Base-by-base conservation (phyloP, 2,888 invertebrate genomes). In the Lycaena phlaeas region DNA sequence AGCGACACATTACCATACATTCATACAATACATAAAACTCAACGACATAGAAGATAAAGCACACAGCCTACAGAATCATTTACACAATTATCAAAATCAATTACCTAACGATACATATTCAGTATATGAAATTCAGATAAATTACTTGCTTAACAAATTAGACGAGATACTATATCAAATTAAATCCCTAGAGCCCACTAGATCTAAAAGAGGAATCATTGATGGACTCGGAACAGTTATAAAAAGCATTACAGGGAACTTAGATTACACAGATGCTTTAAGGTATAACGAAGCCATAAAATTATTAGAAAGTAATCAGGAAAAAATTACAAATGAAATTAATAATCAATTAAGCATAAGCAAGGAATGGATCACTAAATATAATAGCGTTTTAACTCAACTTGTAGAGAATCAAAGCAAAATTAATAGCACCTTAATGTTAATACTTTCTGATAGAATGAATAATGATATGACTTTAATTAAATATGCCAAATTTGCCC, bases 401-500 rank as follows among this genome's bases (percentile, higher is more conserved):
- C 5, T 34, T 17, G 7, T 34, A 27, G 27, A 37, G 2, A 37
- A 27, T 11, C 27, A 37, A 14, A 25, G 5, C 4, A 37, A 37
- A 10, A 37, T 27, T 5, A 11, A 37, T 27, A 15, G n/a, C 14
- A 26, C 15, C 7, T 27, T 27, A 37, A 14, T 3, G 10, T 14
- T 15, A 14, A 37, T 37, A 14, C 10, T 26, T 10, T 10, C 10
- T 25, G 14, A 25, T 27, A 25, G 30, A 6, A 26, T 26, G 18
- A 29, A 14, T 12, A 27, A 27, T 25, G 42, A 48, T 14, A 10
- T 12, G 10, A 43, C 39, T 27, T 37, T 50, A 29, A 40, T 46
- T 31, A 50, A 48, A 43, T 51, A 48, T 22, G 42, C 45, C 1
- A 42, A 44, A n/a, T 41, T 50, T 25, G 44, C 48, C 4, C 51